Conservation (phyloP, 2,113 vertebrate species). For the Eptatretus burgeri region DNA sequence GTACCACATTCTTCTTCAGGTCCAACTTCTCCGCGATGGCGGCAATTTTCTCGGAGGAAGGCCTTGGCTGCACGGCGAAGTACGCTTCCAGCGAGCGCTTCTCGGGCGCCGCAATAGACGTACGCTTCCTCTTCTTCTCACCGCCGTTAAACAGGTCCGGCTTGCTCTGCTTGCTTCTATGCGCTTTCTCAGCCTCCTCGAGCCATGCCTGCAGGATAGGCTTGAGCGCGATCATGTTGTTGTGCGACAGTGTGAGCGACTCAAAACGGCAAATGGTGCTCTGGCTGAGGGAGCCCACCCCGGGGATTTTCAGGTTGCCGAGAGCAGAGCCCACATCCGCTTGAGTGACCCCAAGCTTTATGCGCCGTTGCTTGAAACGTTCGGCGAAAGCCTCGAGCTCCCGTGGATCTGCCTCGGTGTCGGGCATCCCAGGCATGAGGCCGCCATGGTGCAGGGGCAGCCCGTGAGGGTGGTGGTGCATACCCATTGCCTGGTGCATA, state of each 20-base stretch:
- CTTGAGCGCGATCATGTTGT: conserved; percentile 79
- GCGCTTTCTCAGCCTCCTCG: conserved; percentile 58
- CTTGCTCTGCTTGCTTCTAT: conserved; percentile 60
- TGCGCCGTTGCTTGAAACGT: conserved; percentile 57
- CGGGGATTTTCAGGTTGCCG: conserved; percentile 67
- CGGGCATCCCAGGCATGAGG: conserved; percentile 17
- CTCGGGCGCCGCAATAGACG: conserved; percentile 53
- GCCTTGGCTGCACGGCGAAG: conserved; percentile 53
- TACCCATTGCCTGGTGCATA: conserved; percentile 90
- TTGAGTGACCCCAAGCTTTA: conserved; percentile 66
- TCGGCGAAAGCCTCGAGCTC: conserved; percentile 70
- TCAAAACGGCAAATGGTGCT: conserved; percentile 78
- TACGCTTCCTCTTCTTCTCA: conserved; percentile 62
- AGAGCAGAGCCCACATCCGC: conserved; percentile 55
- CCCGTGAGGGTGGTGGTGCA: conserved; percentile 46
- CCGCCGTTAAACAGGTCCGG: conserved; percentile 49
- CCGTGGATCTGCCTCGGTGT: conserved; percentile 47
- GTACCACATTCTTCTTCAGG: conserved; percentile 72
- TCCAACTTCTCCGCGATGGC: conserved; percentile 70
- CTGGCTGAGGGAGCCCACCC: conserved; percentile 61
- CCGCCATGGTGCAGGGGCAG: conserved; percentile 27
- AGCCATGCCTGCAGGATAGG: conserved; percentile 69
- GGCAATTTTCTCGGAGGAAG: conserved; percentile 63
- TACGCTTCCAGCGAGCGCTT: conserved; percentile 64
- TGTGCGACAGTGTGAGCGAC: conserved; percentile 63